phyloP scores from a whole-genome alignment of 1,140 invertebrate species.

The Heliothis virescens region DNA sequence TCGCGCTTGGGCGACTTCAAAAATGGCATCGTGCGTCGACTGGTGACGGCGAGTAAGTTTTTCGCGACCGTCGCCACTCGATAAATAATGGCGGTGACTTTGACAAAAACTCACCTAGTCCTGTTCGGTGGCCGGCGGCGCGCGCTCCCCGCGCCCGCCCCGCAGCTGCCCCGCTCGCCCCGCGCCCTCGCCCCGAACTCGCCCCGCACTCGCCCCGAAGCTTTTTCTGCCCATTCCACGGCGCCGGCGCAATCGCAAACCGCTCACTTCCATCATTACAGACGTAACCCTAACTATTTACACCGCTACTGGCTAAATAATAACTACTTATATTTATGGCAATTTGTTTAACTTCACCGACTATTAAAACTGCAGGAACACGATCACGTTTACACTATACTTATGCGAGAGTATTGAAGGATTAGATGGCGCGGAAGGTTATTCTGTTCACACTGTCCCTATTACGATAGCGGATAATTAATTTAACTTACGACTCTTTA shows the following conservation, averaged over 20 bases:
- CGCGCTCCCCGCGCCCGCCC: slow-evolving; percentile 64
- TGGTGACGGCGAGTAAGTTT: slow-evolving; percentile 82
- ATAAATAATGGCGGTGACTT: slow-evolving; percentile 85
- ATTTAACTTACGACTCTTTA: slow-evolving; percentile 82
- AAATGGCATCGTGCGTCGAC: slow-evolving; percentile 80
- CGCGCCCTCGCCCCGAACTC: slow-evolving; percentile 59
- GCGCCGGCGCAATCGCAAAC: slow-evolving; percentile 78
- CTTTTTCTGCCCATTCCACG: slow-evolving; percentile 82
- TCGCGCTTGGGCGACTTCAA: slow-evolving; percentile 80
- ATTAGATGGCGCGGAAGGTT: slow-evolving; percentile 81
- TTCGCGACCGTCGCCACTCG: slow-evolving; percentile 84
- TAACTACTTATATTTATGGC: slow-evolving; percentile 86
- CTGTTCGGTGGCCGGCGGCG: slow-evolving; percentile 81
- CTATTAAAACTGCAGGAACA: slow-evolving; percentile 85
- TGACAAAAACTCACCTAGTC: slow-evolving; percentile 86
- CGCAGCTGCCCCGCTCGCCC: slow-evolving; percentile 42
- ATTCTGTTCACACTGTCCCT: slow-evolving; percentile 73
- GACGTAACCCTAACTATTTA: slow-evolving; percentile 82
- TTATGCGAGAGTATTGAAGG: slow-evolving; percentile 84
- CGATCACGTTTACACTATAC: slow-evolving; percentile 85
- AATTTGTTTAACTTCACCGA: slow-evolving; percentile 86
- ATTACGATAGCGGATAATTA: slow-evolving; percentile 70
- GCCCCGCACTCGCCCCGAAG: slow-evolving; percentile 65
- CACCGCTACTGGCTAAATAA: slow-evolving; percentile 81
- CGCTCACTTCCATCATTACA: slow-evolving; percentile 77